Conservation (phyloP, 1,140 invertebrate species). For the Zaprionus davidi region DNA sequence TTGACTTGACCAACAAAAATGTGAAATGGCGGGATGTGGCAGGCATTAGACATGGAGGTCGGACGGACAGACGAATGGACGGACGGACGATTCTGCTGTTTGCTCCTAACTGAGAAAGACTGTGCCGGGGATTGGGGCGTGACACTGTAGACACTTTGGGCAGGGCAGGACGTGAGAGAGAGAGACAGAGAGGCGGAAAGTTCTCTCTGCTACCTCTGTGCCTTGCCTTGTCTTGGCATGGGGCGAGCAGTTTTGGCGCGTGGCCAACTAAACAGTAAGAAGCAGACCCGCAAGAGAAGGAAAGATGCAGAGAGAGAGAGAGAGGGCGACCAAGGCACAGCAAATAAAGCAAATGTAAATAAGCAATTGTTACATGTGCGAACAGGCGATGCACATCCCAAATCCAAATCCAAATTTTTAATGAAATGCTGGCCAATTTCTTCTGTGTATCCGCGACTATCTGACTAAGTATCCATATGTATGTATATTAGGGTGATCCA, state of each 20-base stretch:
- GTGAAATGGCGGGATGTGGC: constrained; percentile 30
- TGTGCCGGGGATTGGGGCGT: constrained; percentile 21
- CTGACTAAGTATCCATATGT: constrained; percentile 1
- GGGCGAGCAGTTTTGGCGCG: constrained; percentile 58
- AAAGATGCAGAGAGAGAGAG: constrained; percentile 9
- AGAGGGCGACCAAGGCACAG: constrained; percentile 10
- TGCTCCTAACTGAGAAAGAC: constrained; percentile 27
- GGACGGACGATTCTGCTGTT: not conserved
- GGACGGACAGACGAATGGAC: not conserved
- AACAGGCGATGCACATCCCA: not conserved
- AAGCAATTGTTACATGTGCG: constrained; percentile 31
- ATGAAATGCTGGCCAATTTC: constrained; percentile 37
- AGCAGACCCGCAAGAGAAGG: not conserved
- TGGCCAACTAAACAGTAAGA: constrained; percentile 58
- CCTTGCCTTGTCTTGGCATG: constrained; percentile 18
- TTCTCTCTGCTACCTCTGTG: constrained; percentile 20
- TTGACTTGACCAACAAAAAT: constrained; percentile 42
- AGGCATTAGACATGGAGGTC: constrained; percentile 13
- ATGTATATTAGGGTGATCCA: not conserved
- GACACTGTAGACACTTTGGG: constrained; percentile 25
- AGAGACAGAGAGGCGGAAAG: not conserved
- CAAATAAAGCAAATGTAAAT: constrained; percentile 42
- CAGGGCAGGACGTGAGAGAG: not conserved
- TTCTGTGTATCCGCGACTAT: not conserved
- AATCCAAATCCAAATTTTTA: constrained; percentile 22